Percentiles rank a stretch among this genome's conserved stretches.
Evolutionary conservation across 2,888 invertebrate species (phyloP).

Genomic region (Aspidapion aeneum): DNA sequence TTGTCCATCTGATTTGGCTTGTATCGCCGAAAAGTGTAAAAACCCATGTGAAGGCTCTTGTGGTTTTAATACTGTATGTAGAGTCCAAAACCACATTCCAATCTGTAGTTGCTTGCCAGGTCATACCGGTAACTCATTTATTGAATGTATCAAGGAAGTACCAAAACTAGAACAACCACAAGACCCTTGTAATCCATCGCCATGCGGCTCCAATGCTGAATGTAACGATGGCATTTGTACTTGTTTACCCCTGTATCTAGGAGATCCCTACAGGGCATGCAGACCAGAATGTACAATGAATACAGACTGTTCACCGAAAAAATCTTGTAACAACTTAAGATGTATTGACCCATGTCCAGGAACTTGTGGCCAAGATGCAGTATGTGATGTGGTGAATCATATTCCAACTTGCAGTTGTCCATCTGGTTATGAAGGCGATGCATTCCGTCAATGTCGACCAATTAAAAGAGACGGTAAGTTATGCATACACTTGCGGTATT

Average conservation of each 20-base stretch:
- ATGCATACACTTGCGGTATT: no score
- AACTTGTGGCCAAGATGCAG: conserved; percentile 74
- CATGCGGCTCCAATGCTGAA: conserved; percentile 75
- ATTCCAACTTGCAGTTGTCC: conserved; percentile 79
- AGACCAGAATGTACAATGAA: conserved; percentile 79
- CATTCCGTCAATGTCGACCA: conserved; percentile 58
- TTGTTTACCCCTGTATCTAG: conserved; percentile 67
- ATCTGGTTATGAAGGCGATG: conserved; percentile 71
- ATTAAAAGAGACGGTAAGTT: conserved; percentile 31
- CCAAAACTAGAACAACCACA: conserved; percentile 35
- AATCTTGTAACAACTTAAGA: conserved; percentile 72
- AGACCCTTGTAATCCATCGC: conserved; percentile 71
- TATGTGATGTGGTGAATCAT: conserved; percentile 78
- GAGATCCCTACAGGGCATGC: conserved; percentile 71
- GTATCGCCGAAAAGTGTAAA: conserved; percentile 67
- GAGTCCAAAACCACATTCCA: conserved; percentile 67
- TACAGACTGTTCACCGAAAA: conserved; percentile 71
- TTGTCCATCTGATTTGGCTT: conserved; percentile 62
- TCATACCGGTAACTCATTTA: conserved; percentile 66
- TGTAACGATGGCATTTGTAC: conserved; percentile 70
- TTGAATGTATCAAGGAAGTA: conserved; percentile 53
- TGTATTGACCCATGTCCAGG: conserved; percentile 78
- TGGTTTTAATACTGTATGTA: conserved; percentile 66
- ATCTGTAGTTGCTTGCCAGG: conserved; percentile 59
- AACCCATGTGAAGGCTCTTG: conserved; percentile 71